A percentile compares a stretch with the other conserved stretches of the same genome.
Conservation (phyloP, 2,888 invertebrate genomes). For the Eupithecia inturbata region DNA sequence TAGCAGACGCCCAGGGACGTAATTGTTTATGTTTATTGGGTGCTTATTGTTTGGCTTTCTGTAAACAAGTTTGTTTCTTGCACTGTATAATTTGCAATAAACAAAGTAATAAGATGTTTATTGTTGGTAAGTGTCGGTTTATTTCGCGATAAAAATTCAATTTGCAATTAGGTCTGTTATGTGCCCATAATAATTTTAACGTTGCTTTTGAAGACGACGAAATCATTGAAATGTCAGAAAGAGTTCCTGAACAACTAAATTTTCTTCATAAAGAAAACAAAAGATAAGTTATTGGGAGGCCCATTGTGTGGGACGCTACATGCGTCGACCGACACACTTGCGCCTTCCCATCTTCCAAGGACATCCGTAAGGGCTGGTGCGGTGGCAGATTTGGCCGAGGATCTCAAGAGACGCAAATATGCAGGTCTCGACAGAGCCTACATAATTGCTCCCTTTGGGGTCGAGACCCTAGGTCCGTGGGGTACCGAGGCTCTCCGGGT, state of each 20-base stretch:
- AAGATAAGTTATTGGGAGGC: no score
- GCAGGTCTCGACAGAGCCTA: no score
- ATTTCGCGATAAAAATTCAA: conserved; percentile 37
- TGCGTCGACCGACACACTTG: no score
- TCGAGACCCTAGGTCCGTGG: no score
- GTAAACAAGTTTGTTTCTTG: conserved; percentile 66
- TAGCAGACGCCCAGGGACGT: conserved; percentile 62
- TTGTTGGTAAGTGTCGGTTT: conserved; percentile 46
- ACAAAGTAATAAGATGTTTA: conserved; percentile 56
- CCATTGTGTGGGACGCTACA: no score
- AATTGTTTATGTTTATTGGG: conserved; percentile 77
- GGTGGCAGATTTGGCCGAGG: no score
- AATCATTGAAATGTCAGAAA: not conserved
- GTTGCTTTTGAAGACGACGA: not conserved
- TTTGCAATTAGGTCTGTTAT: conserved; percentile 27
- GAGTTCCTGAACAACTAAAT: not conserved
- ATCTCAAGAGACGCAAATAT: no score
- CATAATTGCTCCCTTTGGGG: no score
- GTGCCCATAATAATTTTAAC: conserved; percentile 6
- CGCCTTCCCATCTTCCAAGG: no score
- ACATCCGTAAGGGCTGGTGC: no score
- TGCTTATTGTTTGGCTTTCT: conserved; percentile 71
- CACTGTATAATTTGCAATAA: conserved; percentile 61
- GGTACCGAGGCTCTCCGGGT: no score
- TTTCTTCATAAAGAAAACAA: no score